Conservation (phyloP, 2,113 vertebrate genomes). For the Siniperca chuatsi region DNA sequence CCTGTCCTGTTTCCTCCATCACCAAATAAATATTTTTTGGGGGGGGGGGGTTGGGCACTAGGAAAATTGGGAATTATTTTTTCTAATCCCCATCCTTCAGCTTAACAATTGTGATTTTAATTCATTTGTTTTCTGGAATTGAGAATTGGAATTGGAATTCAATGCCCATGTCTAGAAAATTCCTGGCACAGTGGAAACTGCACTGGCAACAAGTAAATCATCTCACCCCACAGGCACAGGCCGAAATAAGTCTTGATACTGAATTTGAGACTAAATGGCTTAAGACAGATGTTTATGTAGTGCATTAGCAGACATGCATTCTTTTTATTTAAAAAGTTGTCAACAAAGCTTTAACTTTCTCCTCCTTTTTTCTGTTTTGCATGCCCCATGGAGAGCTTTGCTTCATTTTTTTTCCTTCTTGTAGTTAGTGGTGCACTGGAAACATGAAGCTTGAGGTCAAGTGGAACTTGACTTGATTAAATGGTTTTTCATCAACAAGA, state of each 20-base stretch:
- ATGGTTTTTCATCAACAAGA: conserved; percentile 14
- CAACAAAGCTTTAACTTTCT: not conserved
- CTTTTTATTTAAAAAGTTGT: not conserved
- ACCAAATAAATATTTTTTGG: no score
- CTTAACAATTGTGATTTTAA: no score
- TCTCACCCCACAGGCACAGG: no score
- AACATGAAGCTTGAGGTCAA: not conserved
- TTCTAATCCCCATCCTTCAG: no score
- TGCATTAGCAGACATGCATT: not conserved
- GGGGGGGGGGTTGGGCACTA: no score
- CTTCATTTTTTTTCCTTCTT: not conserved
- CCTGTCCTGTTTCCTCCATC: no score
- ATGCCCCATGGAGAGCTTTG: not conserved
- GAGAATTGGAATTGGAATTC: no score
- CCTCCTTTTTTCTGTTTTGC: not conserved
- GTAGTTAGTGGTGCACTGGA: not conserved
- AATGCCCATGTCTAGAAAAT: no score
- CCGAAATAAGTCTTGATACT: not conserved
- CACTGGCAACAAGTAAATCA: not conserved
- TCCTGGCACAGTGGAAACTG: not conserved
- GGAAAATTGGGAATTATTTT: no score
- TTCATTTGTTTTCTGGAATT: no score
- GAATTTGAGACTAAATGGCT: no score
- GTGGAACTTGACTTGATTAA: conserved; percentile 27
- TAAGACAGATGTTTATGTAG: not conserved